phyloP scores from a whole-genome alignment of 2,888 invertebrate genomes.

The Trichogramma dendrolimi region DNA sequence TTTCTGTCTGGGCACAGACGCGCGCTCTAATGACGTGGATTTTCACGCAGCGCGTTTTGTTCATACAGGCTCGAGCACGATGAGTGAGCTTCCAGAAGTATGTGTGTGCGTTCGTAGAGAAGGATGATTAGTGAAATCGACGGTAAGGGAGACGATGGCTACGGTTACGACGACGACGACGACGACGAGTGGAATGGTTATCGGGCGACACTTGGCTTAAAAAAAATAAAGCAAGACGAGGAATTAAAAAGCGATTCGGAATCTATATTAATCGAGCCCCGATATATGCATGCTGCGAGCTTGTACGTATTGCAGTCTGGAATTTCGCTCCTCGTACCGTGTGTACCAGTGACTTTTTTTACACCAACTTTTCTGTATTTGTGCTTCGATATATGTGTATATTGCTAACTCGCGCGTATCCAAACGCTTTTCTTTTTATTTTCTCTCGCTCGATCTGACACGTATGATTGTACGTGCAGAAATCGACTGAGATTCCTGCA shows the following conservation, averaged over 20 bases:
- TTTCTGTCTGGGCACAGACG: no score
- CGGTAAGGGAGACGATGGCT: slow-evolving; percentile 22
- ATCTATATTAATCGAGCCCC: slow-evolving; percentile 26
- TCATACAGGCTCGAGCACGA: neutral
- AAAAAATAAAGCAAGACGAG: neutral
- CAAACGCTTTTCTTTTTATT: no score
- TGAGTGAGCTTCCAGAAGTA: neutral
- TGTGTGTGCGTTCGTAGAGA: neutral
- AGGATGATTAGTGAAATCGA: slow-evolving; percentile 29
- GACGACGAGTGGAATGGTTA: neutral
- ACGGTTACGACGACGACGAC: slow-evolving; percentile 11
- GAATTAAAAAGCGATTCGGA: slow-evolving; percentile 29
- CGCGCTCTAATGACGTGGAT: slow-evolving; percentile 18
- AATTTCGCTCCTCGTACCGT: no score
- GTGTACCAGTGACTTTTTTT: no score
- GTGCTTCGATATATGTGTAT: no score
- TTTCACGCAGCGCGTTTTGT: neutral
- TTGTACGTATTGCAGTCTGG: no score
- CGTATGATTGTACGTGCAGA: no score
- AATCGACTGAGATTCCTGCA: no score
- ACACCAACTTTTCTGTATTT: no score
- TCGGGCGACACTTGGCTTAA: neutral
- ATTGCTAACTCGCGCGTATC: no score
- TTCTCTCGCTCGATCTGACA: no score
- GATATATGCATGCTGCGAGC: slow-evolving; percentile 12